Evolutionary conservation across 2,113 vertebrate species (phyloP).

Genomic region (Alexandromys fortis): DNA sequence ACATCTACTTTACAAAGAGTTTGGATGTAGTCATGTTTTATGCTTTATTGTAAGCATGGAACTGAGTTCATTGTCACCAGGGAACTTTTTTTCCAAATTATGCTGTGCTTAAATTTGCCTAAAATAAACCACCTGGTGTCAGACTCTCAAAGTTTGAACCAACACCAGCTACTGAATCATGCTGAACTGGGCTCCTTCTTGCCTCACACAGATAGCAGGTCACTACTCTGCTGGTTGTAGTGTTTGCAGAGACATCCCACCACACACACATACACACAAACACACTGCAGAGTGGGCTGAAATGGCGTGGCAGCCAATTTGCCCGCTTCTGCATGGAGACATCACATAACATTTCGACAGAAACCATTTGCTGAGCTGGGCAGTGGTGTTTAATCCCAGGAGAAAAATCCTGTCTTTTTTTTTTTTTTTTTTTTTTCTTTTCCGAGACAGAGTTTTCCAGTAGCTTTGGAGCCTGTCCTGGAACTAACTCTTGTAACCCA

Average conservation of each 20-base stretch:
- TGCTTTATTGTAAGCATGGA: not conserved
- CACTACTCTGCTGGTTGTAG: not conserved
- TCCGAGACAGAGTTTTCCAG: no score
- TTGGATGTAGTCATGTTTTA: not conserved
- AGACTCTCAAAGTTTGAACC: no score
- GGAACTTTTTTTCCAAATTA: no score
- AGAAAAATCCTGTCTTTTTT: no score
- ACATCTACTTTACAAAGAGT: not conserved
- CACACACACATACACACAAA: not conserved
- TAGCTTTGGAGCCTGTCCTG: no score
- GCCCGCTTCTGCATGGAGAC: not conserved
- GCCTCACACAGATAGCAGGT: not conserved
- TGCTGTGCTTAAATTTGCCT: no score
- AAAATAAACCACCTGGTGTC: no score
- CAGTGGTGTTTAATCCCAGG: no score
- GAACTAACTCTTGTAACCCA: no score
- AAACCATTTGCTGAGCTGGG: not conserved
- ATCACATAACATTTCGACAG: not conserved
- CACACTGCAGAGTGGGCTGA: not conserved
- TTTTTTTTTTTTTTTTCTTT: no score
- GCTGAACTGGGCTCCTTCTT: not conserved
- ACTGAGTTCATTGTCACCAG: not conserved
- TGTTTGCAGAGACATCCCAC: not conserved
- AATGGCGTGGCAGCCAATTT: not conserved
- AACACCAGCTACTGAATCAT: no score